Evolutionary conservation across 2,797 vertebrate genomes (phyloP), one percentile per base, ranked within the genome.

Genomic region (Echeneis naucrates): DNA sequence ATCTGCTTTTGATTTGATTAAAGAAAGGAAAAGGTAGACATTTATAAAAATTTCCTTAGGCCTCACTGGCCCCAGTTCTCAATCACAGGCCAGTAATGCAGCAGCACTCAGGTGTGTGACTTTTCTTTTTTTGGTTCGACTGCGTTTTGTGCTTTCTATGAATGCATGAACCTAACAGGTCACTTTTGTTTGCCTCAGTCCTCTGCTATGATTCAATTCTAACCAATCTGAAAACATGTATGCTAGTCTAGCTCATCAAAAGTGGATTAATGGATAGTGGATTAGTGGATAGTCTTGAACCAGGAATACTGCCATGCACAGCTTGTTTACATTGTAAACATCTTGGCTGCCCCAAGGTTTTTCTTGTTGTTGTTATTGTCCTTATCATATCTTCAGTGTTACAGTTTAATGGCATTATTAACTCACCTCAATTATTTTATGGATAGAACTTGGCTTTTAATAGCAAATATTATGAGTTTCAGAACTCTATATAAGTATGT

Each of bases 251-350:
- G 16, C 26, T 38, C 47, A 26, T 54, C 27, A 58, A 62, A 80
- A 47, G 60, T 73, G 55, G 26, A 23, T 24, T 21, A 6, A 44
- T n/a, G n/a, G n/a, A n/a, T n/a, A n/a, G n/a, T n/a, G n/a, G n/a
- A n/a, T n/a, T n/a, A n/a, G n/a, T n/a, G n/a, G n/a, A n/a, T n/a
- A 21, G 10, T 58, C 37, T 45, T 3, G 0, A 17, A 60, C 51
- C 5, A n/a, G 16, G 7, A 33, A 40, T 1, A 2, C 17, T 50
- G 9, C 24, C 13, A 44, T 14, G 42, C 12, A 1, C n/a, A n/a
- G n/a, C n/a, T n/a, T n/a, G 9, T n/a, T 2, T 17, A 38, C 44
- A 57, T 56, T 3, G 5, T 37, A 23, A 37, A 45, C 26, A 8
- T 21, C 1, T 1, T 12, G 8, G 26, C 35, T n/a, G 17, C 13